A percentile compares a stretch with the other conserved stretches of the same genome.
Conservation (phyloP, 2,888 invertebrate species). For the Podabrus alpinus region DNA sequence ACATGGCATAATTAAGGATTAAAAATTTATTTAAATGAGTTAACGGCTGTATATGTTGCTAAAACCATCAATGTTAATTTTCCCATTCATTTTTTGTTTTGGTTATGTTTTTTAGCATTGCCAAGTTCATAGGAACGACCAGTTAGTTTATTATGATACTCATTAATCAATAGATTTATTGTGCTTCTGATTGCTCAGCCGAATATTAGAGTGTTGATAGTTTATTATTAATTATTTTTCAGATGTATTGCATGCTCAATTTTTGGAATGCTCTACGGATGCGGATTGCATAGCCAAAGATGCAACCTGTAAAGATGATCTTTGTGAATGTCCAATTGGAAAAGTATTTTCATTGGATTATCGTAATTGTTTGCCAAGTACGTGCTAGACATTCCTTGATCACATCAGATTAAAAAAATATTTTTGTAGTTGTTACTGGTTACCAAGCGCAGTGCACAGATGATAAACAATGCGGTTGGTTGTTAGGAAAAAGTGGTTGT, state of each 20-base stretch:
- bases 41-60: too few species aligned
- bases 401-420: not conserved
- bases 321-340: constrained; percentile 27
- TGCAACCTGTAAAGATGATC: constrained; percentile 15
- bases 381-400: not conserved
- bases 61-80: too few species aligned
- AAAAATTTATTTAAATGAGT: too few species aligned
- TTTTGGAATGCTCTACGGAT: constrained; percentile 20
- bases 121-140: too few species aligned
- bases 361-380: constrained; percentile 24
- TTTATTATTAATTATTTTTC: not conserved
- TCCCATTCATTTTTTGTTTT: too few species aligned
- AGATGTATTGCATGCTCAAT: not conserved
- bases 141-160: too few species aligned
- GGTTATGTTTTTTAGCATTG: too few species aligned
- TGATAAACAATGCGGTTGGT: constrained; percentile 31
- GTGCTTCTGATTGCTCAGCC: too few species aligned
- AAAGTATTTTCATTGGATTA: constrained; percentile 16
- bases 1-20: too few species aligned
- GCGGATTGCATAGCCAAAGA: constrained; percentile 12
- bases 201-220: too few species aligned
- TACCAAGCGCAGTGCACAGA: constrained; percentile 28
- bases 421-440: constrained; percentile 23
- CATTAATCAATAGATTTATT: too few species aligned
- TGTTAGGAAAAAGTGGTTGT: constrained; percentile 28